These are phyloP conservation scores for Crypturellus undulatus DNA, from an alignment of 2,113 vertebrate genomes.

Conservation along the genomic window DNA sequence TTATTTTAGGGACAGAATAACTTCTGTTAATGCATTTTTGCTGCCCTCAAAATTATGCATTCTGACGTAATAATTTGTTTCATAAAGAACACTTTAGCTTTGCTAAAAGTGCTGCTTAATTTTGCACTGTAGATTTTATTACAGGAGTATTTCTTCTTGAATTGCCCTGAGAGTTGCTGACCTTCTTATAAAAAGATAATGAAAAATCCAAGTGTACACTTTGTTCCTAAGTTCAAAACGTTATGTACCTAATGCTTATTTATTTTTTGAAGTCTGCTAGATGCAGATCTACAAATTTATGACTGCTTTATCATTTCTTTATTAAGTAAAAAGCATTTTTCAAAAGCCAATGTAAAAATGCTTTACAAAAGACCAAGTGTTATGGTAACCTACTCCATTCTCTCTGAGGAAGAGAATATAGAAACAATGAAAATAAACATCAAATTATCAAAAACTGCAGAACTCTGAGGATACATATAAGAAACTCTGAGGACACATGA, in stretches of 20 bases:
- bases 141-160: not conserved
- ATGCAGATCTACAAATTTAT: not conserved
- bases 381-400: not conserved
- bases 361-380: not conserved
- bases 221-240: slow-evolving; percentile 18
- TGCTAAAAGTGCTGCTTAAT: not conserved
- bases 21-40: not conserved
- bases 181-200: not conserved
- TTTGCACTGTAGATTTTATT: not conserved
- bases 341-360: not conserved
- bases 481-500: not conserved
- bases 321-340: not conserved
- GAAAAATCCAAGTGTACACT: not conserved
- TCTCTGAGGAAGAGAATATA: not conserved
- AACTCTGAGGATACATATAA: not conserved
- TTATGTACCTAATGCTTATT: not conserved
- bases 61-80: not conserved
- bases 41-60: not conserved
- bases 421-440: not conserved
- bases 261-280: slow-evolving; percentile 14
- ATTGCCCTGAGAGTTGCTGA: not conserved
- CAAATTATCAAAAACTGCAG: not conserved
- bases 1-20: not conserved
- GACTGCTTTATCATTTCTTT: not conserved
- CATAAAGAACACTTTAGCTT: not conserved